Evolutionary conservation across 2,888 invertebrate genomes (phyloP), one percentile per base, ranked within the genome.

Genomic region (Beris morrisii): DNA sequence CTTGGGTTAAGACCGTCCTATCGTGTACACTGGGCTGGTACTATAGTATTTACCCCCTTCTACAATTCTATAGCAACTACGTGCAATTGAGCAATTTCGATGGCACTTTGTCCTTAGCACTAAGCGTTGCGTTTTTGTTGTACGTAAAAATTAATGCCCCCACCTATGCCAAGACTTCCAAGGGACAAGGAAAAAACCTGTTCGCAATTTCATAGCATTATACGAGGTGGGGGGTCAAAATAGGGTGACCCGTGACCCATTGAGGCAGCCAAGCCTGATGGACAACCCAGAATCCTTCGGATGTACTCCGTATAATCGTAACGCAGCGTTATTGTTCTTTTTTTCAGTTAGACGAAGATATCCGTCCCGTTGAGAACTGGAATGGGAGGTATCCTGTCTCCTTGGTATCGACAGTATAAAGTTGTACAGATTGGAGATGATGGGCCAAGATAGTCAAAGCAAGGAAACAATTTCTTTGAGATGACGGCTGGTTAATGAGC

Each of bases 61-160:
- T 3, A 5, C 5, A 1, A 38, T 38, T 38, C 7, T 3, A 53
- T 46, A 55, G 22, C 50, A 54, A 48, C 43, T 59, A 59, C 67
- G 67, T 64, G 64, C 67, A 67, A 67, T 67, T 67, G 67, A 67
- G 64, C 67, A 67, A 67, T 67, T 65, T 54, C 54, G 59, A 65
- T 65, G 64, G 61, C 59, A 54, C 64, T 67, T 67, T 46, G 59
- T 67, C 57, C 67, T 50, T 52, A 57, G 64, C 67, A 64, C 67
- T 67, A 64, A 67, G 67, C 32, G 64, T 57, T 64, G 56, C 64
- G 63, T 64, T 67, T 67, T 67, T 64, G 53, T 30, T 58, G 53
- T 61, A 38, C 61, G 38, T 61, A 32, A 61, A 38, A 61, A 61
- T 22, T 22, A 22, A 61, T 52, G 22, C 11, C 32, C 50, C 22